These are phyloP conservation scores for Palythoa grandiflora DNA, from an alignment of 92 coral and sea anemone species.

Conservation along the genomic window DNA sequence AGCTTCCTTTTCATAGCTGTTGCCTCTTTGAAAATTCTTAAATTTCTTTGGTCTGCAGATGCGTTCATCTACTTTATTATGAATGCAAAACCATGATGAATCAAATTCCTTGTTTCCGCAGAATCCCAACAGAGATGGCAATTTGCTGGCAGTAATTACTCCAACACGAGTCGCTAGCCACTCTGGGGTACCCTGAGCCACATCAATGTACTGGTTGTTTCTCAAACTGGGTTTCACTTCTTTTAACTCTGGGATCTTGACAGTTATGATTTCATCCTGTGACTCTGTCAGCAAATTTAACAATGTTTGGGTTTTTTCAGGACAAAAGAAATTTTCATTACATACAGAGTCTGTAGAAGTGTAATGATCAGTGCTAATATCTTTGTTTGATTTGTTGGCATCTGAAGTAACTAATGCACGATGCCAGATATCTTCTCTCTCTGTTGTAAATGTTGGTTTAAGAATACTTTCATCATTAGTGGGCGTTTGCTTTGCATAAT, in stretches of 20 bases:
- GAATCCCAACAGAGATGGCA: constrained; percentile 44
- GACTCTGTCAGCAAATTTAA: constrained; percentile 44
- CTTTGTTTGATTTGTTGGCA: not conserved
- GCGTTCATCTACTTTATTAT: constrained; percentile 17
- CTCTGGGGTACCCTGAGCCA: constrained; percentile 35
- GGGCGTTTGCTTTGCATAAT: constrained; percentile 29
- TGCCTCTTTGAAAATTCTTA: constrained; percentile 48
- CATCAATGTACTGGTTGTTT: constrained; percentile 30
- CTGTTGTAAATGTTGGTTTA: constrained; percentile 9
- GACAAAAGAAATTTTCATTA: constrained; percentile 44
- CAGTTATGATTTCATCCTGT: constrained; percentile 43
- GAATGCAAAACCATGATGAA: constrained; percentile 23
- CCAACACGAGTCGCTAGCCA: constrained; percentile 25
- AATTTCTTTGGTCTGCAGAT: constrained; percentile 40
- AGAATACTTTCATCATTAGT: constrained; percentile 13
- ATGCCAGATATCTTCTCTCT: constrained; percentile 35
- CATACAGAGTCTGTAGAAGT: constrained; percentile 10
- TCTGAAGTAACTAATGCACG: constrained; percentile 15
- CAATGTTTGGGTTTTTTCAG: constrained; percentile 55
- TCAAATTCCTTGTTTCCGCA: constrained; percentile 3
- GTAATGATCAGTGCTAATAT: not conserved
- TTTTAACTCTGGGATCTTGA: constrained; percentile 34
- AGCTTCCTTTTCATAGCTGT: constrained; percentile 34
- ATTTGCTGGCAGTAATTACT: constrained; percentile 48
- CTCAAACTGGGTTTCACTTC: constrained; percentile 18